Conservation (phyloP, 2,797 vertebrate species). For the Aeoliscus strigatus region DNA sequence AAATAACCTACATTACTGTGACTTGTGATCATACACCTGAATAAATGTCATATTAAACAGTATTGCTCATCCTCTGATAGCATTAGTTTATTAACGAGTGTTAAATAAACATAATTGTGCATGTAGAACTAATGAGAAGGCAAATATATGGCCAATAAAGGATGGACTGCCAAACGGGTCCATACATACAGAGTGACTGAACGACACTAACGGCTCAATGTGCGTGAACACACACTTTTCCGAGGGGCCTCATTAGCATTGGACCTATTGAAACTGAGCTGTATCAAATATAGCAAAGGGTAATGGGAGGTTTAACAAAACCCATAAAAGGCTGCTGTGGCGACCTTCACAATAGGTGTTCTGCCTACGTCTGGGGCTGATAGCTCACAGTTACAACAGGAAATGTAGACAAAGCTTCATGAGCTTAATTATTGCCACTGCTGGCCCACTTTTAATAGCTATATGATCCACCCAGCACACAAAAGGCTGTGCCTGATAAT, state of each 20-base stretch:
- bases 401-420: conserved; percentile 74
- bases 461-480: conserved; percentile 78
- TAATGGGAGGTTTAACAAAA: conserved; percentile 71
- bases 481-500: conserved; percentile 86
- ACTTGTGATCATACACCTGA: conserved; percentile 23
- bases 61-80: conserved; percentile 29
- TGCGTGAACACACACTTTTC: conserved; percentile 48
- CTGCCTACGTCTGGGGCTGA: conserved; percentile 57
- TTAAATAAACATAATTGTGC: conserved; percentile 37
- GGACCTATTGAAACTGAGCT: conserved; percentile 43
- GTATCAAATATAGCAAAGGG: conserved; percentile 61
- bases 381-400: conserved; percentile 72
- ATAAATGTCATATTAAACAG: conserved; percentile 23
- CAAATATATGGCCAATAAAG: conserved; percentile 41
- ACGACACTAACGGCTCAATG: conserved; percentile 42
- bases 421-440: conserved; percentile 75
- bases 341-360: conserved; percentile 61
- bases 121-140: conserved; percentile 41
- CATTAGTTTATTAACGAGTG: conserved; percentile 41
- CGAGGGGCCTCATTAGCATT: conserved; percentile 59
- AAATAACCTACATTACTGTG: conserved; percentile 8
- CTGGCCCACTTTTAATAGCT: conserved; percentile 75
- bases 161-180: conserved; percentile 39
- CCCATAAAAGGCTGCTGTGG: conserved; percentile 54
- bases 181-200: conserved; percentile 45